Evolutionary conservation across 2,797 vertebrate genomes (phyloP).

Genomic region (Phataginus tricuspis): DNA sequence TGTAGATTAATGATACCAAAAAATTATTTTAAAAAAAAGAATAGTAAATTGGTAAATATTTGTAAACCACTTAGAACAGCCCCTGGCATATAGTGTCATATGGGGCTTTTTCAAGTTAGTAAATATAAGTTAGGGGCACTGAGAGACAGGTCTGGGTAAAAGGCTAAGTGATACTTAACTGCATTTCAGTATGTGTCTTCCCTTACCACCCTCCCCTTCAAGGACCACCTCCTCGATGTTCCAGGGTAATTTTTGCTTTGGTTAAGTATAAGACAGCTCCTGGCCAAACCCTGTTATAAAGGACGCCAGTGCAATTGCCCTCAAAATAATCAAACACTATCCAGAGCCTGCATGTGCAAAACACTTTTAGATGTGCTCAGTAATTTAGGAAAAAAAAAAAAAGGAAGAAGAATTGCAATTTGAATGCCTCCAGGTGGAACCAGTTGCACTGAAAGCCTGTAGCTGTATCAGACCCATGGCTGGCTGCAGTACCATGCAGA

Average conservation of each 20-base stretch:
- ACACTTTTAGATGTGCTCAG: not conserved
- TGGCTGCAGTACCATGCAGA: not conserved
- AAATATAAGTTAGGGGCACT: not conserved
- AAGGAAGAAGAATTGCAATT: not conserved
- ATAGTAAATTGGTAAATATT: not conserved
- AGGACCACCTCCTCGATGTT: not conserved
- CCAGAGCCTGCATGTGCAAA: not conserved
- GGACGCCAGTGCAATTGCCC: not conserved
- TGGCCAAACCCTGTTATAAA: not conserved
- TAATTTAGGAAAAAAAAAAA: not conserved
- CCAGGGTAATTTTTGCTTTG: not conserved
- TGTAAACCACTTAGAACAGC: not conserved
- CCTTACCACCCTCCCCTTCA: not conserved
- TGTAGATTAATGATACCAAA: too few relatives aligned
- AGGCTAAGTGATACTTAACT: not conserved
- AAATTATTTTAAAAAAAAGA: not conserved
- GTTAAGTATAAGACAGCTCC: conserved; percentile 39
- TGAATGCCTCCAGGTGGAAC: conserved; percentile 17
- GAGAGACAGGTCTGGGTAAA: not conserved
- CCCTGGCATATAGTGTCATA: not conserved
- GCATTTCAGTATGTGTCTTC: not conserved
- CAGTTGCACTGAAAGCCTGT: not conserved
- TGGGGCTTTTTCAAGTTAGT: not conserved
- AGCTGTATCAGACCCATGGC: not conserved
- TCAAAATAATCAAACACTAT: conserved; percentile 32